These are phyloP conservation scores for Bubo bubo DNA, from an alignment of 2,113 vertebrate species.

Conservation along the genomic window DNA sequence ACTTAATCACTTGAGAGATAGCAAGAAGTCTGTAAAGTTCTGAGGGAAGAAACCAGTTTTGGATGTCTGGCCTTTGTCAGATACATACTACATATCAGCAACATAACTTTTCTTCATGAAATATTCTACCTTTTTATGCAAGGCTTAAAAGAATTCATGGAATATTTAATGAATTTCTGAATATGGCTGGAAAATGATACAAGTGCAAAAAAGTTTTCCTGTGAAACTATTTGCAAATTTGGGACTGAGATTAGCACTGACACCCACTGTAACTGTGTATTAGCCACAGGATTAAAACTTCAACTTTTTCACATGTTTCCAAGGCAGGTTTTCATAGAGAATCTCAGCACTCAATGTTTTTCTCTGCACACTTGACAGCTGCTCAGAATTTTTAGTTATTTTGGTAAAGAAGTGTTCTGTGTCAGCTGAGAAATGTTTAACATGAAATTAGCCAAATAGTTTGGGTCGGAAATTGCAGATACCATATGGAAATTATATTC, in stretches of 20 bases:
- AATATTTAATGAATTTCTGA: slow-evolving; percentile 31
- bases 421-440: neutral
- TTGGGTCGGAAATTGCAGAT: neutral
- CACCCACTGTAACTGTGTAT: neutral
- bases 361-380: slow-evolving; percentile 32
- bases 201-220: neutral
- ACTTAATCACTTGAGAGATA: neutral
- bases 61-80: neutral
- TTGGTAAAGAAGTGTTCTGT: neutral
- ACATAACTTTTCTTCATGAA: neutral
- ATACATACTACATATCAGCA: neutral
- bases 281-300: slow-evolving; percentile 11
- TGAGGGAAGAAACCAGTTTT: neutral
- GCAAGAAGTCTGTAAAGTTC: neutral
- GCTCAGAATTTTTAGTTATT: slow-evolving; percentile 32
- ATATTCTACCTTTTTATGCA: neutral
- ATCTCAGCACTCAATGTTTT: slow-evolving; percentile 3
- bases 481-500: slow-evolving; percentile 2
- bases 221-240: slow-evolving; percentile 22
- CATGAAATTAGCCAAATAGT: neutral
- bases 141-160: neutral
- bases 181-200: neutral
- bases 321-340: slow-evolving; percentile 14
- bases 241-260: neutral
- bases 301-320: slow-evolving; percentile 13